These are phyloP conservation scores for Datnioides undecimradiatus DNA, from an alignment of 2,113 vertebrate species.

Conservation along the genomic window DNA sequence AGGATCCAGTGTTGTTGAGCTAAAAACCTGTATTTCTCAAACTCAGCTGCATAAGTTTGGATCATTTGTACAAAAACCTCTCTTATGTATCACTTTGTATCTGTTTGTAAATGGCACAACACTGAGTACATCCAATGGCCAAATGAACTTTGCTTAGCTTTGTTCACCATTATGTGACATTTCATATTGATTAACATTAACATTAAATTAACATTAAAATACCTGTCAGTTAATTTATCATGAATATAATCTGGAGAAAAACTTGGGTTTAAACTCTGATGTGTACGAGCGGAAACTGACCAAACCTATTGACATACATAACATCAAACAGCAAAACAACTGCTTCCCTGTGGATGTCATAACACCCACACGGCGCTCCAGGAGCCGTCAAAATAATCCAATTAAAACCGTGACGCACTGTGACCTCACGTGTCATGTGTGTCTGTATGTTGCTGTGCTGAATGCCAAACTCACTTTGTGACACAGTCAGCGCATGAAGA, in stretches of 20 bases:
- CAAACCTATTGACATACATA: not conserved
- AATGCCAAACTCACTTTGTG: constrained; percentile 30
- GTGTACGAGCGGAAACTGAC: not conserved
- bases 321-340: constrained; percentile 18
- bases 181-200: not conserved
- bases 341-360: constrained; percentile 7
- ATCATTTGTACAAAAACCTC: not conserved
- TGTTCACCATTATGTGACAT: not conserved
- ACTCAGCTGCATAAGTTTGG: not conserved
- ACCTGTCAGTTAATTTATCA: not conserved
- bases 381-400: constrained; percentile 56
- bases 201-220: no score
- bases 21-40: not conserved
- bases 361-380: constrained; percentile 17
- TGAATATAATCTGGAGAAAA: not conserved
- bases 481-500: not conserved
- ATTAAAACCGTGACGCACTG: constrained; percentile 56
- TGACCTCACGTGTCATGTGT: not conserved
- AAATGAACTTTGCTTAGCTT: no score
- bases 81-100: no score
- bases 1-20: not conserved
- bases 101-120: no score
- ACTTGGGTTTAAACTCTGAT: not conserved
- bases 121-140: no score
- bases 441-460: constrained; percentile 7